Percentiles rank a stretch among this genome's conserved stretches.
These are phyloP conservation scores for Bombycilla garrulus DNA, from an alignment of 2,113 vertebrate species.

Conservation along the genomic window DNA sequence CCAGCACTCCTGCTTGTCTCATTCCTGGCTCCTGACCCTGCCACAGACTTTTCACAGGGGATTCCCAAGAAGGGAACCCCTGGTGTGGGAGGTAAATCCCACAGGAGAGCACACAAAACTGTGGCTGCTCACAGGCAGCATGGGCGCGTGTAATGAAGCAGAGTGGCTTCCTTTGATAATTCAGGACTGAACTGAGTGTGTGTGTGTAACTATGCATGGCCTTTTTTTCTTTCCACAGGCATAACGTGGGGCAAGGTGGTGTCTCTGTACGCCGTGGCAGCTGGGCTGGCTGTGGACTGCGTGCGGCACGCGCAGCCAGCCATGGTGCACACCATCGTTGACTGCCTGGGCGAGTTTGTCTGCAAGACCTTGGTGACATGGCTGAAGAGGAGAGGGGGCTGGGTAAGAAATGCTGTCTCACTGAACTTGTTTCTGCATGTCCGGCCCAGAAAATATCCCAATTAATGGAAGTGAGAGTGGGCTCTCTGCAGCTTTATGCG, in stretches of 20 bases:
- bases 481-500: neutral
- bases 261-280: slow-evolving; percentile 90
- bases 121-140: fast-evolving
- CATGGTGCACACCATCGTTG: slow-evolving; percentile 91
- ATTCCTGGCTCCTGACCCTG: no score
- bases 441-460: neutral
- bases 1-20: no score
- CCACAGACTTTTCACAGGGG: no score
- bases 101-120: neutral
- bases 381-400: slow-evolving; percentile 90
- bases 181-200: neutral
- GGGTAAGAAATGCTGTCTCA: slow-evolving; percentile 80
- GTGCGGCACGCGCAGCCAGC: slow-evolving; percentile 89
- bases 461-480: neutral
- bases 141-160: fast-evolving
- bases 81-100: no score
- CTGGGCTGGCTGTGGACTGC: slow-evolving; percentile 90
- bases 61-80: no score
- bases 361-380: slow-evolving; percentile 88
- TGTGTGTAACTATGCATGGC: neutral
- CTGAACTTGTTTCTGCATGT: neutral
- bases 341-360: slow-evolving; percentile 97
- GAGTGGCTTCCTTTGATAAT: fast-evolving
- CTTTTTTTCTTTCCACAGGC: slow-evolving; percentile 68
- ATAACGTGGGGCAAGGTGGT: slow-evolving; percentile 98